Base-by-base conservation (phyloP, 2,797 vertebrate species). In the Esox lucius region DNA sequence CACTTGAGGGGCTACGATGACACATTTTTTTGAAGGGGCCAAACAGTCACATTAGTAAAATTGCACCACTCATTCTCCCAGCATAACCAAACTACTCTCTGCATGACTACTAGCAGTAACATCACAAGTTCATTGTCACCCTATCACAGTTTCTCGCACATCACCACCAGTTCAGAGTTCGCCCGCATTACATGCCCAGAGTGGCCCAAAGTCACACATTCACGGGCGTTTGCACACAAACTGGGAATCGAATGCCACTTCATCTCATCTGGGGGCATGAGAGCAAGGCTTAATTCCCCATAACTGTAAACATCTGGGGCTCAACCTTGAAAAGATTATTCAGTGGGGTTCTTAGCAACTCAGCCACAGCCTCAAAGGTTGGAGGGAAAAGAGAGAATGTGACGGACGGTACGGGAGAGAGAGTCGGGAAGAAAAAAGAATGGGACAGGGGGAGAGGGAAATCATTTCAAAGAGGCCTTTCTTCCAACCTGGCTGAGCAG, bases 211-310 rank as follows among this genome's bases (percentile, higher is more conserved):
- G 7, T 68, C 35, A 62, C n/a, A 73, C 3, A 16, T 53, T 24
- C 19, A 69, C 26, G n/a, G 16, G 42, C 22, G 46, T 26, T 70
- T 8, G 26, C 15, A 70, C 26, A 66, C 19, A 49, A 46, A 31
- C 26, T 49, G 62, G 4, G 17, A 71, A 33, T 56, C 9, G 17
- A 71, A 31, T 17, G 4, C 19, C 48, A 31, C 51, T 51, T 59
- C 26, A 86, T 89, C 85, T 82, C 83, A 83, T 61, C 8, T 85
- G 78, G 81, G 88, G 82, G 83, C 70, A 81, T 89, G 88, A 83
- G 89, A 86, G 86, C 86, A 83, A 81, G 78, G 78, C 77, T 74
- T 87, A 79, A 79, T 81, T 89, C 83, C 72, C 77, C 19, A 24
- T 72, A 61, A 77, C 79, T 77, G 84, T 85, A 85, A 83, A 89